Evolutionary conservation across 2,797 vertebrate species (phyloP), one percentile per base, ranked within the genome.

Genomic region (Propithecus deckenii): DNA sequence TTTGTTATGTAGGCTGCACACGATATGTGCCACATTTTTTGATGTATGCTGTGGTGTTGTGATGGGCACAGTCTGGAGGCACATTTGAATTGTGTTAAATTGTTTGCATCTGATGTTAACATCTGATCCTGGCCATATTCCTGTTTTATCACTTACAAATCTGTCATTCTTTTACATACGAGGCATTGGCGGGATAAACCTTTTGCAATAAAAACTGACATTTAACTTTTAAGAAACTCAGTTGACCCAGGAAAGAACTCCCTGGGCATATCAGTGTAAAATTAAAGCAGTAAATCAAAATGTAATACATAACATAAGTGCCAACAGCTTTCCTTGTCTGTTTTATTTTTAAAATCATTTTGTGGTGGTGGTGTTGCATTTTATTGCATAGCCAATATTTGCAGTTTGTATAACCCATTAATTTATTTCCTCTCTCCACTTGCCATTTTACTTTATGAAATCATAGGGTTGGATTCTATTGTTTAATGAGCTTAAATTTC

Each of bases 231-330:
- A 94, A 96, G 86, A 94, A 91, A 75, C 13, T 92, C 79, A 22
- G 4, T 86, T 97, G 94, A 96, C 91, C 91, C 67, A 79, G 46
- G 50, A 95, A 95, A 94, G 84, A 94, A 89, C 85, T 97, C 89
- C 89, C 72, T 79, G 80, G 46, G 48, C n/a, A 9, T 81, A 91
- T 92, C 78, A 71, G n/a, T 84, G 5, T 94, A 93, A 96, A 96
- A 98, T 96, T 97, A 97, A 97, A 97, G 85, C 72, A 92, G 30
- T 97, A 95, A 96, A 96, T 97, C 91, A 95, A 95, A 93, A 95
- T 81, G 46, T 97, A 92, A 69, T 86, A 78, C 13, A 23, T 78
- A 93, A 48, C 52, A 5, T 84, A 90, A 95, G 8, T 63, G n/a
- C 71, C 76, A 69, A 23, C 83, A 85, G 94, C 83, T 91, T 93